Percentiles rank a stretch among this genome's conserved stretches.
phyloP scores from a whole-genome alignment of 2,888 invertebrate species.

The Epirrhoe tristata region DNA sequence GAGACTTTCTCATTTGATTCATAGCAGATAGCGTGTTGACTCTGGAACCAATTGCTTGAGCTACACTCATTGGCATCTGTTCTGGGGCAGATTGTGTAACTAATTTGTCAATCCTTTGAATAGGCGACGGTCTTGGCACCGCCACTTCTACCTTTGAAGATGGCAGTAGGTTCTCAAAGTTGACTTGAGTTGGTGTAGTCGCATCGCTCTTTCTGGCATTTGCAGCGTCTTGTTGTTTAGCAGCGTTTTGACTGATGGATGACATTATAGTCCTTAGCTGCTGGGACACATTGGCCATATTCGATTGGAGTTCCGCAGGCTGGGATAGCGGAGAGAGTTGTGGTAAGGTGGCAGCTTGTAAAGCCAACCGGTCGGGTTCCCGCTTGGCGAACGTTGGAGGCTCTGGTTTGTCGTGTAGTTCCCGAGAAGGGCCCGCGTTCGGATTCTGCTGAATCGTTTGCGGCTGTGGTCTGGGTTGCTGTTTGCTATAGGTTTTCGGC shows the following conservation, averaged over 20 bases:
- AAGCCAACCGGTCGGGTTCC: conserved; percentile 66
- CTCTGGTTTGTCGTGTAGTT: conserved; percentile 49
- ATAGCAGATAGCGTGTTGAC: conserved; percentile 73
- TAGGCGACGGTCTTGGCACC: conserved; percentile 69
- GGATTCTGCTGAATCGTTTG: conserved; percentile 52
- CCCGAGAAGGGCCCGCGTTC: conserved; percentile 30
- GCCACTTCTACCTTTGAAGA: conserved; percentile 82
- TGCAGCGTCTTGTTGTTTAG: conserved; percentile 79
- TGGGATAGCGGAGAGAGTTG: conserved; percentile 90
- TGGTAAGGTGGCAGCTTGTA: conserved; percentile 85
- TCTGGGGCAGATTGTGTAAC: conserved; percentile 60
- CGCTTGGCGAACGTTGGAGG: conserved; percentile 63
- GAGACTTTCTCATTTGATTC: conserved; percentile 76
- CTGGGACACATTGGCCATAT: conserved; percentile 89
- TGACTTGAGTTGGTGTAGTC: conserved; percentile 78
- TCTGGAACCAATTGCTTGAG: conserved; percentile 72
- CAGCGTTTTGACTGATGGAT: conserved; percentile 83
- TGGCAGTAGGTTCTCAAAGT: conserved; percentile 80
- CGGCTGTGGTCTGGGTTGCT: conserved; percentile 43
- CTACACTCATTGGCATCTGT: conserved; percentile 69
- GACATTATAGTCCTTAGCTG: conserved; percentile 88
- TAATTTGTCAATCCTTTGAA: conserved; percentile 71
- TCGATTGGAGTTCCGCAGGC: conserved; percentile 89
- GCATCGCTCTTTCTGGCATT: conserved; percentile 78
- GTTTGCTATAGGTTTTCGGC: conserved; percentile 32